Evolutionary conservation across 92 coral and sea anemone genomes (phyloP).

Genomic region (Isaurus tuberculatus): DNA sequence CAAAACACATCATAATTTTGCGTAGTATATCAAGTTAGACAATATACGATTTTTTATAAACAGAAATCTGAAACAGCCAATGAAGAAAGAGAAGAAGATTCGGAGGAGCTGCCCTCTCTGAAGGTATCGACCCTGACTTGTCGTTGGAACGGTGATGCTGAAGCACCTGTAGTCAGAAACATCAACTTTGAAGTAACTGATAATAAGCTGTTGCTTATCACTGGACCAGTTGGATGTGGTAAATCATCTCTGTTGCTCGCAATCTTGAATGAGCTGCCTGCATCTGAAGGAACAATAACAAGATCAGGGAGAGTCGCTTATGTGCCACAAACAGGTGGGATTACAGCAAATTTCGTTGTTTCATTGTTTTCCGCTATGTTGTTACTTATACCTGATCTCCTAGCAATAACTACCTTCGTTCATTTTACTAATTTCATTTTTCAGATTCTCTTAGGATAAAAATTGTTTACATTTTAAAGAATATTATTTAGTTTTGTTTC

Average conservation of each 20-base stretch:
- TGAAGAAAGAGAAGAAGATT: slow-evolving; percentile 31
- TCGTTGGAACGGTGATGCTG: slow-evolving; percentile 85
- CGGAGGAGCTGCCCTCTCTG: slow-evolving; percentile 5
- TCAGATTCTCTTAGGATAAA: no score
- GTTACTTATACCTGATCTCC: not conserved
- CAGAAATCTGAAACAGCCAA: slow-evolving; percentile 20
- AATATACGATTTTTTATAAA: not conserved
- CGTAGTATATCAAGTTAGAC: not conserved
- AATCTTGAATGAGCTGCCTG: slow-evolving; percentile 78
- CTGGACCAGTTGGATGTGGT: slow-evolving; percentile 91
- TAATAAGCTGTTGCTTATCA: slow-evolving; percentile 66
- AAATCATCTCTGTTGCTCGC: slow-evolving; percentile 85
- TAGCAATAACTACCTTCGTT: no score
- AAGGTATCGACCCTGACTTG: slow-evolving; percentile 74
- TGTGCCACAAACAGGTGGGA: slow-evolving; percentile 74
- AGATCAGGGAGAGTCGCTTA: slow-evolving; percentile 72
- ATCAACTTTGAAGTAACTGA: slow-evolving; percentile 68
- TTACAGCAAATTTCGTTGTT: not conserved
- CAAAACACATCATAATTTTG: not conserved
- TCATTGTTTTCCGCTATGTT: no score
- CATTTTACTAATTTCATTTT: no score
- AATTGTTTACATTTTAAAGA: not conserved
- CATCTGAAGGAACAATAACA: slow-evolving; percentile 66
- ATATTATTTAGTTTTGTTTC: no score
- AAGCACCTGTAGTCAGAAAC: slow-evolving; percentile 77